These are phyloP conservation scores for Oncorhynchus mykiss DNA, from an alignment of 2,113 vertebrate species.

Conservation along the genomic window DNA sequence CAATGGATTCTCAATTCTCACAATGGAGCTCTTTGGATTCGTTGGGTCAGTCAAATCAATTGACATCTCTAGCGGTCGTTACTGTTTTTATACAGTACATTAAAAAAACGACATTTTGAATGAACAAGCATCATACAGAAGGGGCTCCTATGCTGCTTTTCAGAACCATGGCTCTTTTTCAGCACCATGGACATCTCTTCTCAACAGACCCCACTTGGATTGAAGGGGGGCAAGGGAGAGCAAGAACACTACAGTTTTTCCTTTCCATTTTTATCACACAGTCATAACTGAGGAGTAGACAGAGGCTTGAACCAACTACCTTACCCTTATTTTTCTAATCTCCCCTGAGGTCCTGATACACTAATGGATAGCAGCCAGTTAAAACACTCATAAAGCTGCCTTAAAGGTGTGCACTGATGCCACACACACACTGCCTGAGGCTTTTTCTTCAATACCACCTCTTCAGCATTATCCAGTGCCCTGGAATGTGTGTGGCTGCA, in stretches of 20 bases:
- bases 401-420: neutral
- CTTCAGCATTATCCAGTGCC: neutral
- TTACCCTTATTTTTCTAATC: neutral
- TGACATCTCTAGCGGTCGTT: too few relatives aligned
- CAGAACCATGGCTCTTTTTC: constrained; percentile 4
- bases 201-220: neutral
- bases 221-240: neutral
- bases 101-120: neutral
- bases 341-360: neutral
- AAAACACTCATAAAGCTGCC: neutral
- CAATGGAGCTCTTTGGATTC: neutral
- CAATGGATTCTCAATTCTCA: too few relatives aligned
- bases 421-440: neutral
- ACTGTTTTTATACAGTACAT: too few relatives aligned
- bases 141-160: neutral
- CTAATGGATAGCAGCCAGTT: constrained; percentile 9
- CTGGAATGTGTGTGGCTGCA: too few relatives aligned
- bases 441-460: neutral
- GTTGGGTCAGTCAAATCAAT: neutral
- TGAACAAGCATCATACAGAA: neutral
- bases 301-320: neutral
- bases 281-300: neutral
- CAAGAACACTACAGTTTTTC: neutral
- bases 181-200: constrained; percentile 39
- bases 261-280: neutral